These are phyloP conservation scores for Cichlasoma orientale DNA, from an alignment of 2,797 vertebrate species.

Conservation along the genomic window DNA sequence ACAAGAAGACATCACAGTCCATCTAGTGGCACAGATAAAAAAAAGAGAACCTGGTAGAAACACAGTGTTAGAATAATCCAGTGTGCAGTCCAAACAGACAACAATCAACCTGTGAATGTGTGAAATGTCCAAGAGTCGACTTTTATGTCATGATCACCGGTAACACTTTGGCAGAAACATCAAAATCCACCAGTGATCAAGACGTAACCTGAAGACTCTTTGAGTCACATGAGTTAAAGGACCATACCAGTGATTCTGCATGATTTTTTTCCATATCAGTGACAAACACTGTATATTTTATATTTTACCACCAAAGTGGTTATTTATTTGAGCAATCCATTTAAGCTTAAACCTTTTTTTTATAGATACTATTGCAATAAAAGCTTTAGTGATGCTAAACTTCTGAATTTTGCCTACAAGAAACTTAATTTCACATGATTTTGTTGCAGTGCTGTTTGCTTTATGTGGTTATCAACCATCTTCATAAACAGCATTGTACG, in stretches of 20 bases:
- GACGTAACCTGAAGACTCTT: constrained; percentile 27
- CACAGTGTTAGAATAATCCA: constrained; percentile 58
- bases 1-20: constrained; percentile 38
- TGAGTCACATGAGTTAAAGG: constrained; percentile 50
- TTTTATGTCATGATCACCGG: constrained; percentile 28
- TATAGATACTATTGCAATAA: not conserved
- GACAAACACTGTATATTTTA: not conserved
- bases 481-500: no score
- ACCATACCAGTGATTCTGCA: constrained; percentile 55
- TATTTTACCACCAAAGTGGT: not conserved
- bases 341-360: not conserved
- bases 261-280: not conserved
- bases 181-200: constrained; percentile 27
- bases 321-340: not conserved
- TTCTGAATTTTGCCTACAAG: no score
- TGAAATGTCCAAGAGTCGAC: constrained; percentile 51
- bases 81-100: constrained; percentile 3
- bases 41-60: constrained; percentile 64
- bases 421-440: no score
- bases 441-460: no score
- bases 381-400: not conserved
- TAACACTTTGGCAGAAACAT: constrained; percentile 10
- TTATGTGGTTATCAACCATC: no score
- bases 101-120: constrained; percentile 35
- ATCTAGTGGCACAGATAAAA: constrained; percentile 40